A percentile compares a stretch with the other conserved stretches of the same genome.
Evolutionary conservation across 64 coral and sea anemone genomes (phyloP).

Genomic region (Porites lutea): DNA sequence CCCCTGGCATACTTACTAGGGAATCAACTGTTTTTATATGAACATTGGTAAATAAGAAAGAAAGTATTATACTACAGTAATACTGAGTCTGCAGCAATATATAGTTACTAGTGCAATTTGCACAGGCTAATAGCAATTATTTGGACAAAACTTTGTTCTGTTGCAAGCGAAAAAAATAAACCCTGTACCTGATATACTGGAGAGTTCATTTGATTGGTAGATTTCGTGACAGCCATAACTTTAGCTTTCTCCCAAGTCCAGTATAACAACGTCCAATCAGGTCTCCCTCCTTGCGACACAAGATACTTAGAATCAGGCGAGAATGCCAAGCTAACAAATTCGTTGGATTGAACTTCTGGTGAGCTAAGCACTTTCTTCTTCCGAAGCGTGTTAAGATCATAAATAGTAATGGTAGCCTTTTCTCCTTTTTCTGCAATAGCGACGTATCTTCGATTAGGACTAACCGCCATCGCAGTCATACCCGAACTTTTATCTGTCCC

Average conservation of each 20-base stretch:
- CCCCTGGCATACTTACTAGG: too few relatives aligned
- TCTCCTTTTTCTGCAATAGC: slow-evolving; percentile 98
- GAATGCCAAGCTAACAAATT: slow-evolving; percentile 98
- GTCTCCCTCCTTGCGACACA: slow-evolving; percentile 94
- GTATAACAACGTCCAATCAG: slow-evolving; percentile 97
- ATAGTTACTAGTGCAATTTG: too few relatives aligned
- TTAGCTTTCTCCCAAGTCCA: slow-evolving; percentile 99
- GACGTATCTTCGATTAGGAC: slow-evolving; percentile 96
- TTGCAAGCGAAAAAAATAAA: neutral
- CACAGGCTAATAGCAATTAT: too few relatives aligned
- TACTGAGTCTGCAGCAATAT: too few relatives aligned
- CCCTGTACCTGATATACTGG: slow-evolving; percentile 90
- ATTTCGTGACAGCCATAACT: slow-evolving; percentile 97
- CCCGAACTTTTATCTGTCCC: slow-evolving; percentile 96
- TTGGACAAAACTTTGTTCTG: too few relatives aligned
- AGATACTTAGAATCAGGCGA: slow-evolving; percentile 99
- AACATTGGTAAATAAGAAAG: too few relatives aligned
- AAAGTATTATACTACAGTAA: too few relatives aligned
- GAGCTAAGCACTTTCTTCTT: slow-evolving; percentile 95
- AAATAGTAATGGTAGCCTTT: slow-evolving; percentile 96
- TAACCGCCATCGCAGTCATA: slow-evolving; percentile 95
- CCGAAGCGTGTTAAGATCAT: slow-evolving; percentile 95
- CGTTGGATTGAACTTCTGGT: slow-evolving; percentile 80
- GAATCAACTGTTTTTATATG: too few relatives aligned
- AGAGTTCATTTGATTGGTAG: slow-evolving; percentile 93